phyloP scores from a whole-genome alignment of 23 tunicate species.

The Trididemnum clinides region DNA sequence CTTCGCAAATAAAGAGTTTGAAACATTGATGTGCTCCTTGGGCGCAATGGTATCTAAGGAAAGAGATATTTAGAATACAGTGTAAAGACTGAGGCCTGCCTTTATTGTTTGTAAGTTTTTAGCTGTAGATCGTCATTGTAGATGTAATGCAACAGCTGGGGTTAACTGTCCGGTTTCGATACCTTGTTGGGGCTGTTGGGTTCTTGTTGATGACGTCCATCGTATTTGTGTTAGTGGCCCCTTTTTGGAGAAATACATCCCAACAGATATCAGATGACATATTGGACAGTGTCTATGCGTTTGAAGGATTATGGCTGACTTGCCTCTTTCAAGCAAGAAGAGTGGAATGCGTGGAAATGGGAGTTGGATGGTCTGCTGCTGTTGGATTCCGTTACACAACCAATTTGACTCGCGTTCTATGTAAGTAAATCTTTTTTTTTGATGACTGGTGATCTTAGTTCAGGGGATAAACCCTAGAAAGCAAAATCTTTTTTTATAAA shows the following conservation, averaged over 20 bases:
- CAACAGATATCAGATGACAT: constrained; percentile 2
- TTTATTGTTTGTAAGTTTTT: too few relatives aligned
- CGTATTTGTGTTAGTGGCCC: not conserved
- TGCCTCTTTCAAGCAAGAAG: constrained; percentile 42
- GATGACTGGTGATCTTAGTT: too few relatives aligned
- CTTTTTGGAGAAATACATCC: constrained; percentile 36
- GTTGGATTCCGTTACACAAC: not conserved
- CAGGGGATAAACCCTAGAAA: too few relatives aligned
- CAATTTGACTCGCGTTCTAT: not conserved
- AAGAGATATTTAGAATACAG: too few relatives aligned
- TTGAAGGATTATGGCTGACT: constrained; percentile 40
- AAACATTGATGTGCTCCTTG: too few relatives aligned
- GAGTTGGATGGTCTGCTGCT: constrained; percentile 27
- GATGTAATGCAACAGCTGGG: not conserved
- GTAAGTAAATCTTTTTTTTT: too few relatives aligned
- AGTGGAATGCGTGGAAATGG: constrained; percentile 48
- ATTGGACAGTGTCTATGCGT: not conserved
- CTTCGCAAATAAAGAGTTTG: too few relatives aligned
- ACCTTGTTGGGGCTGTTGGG: constrained; percentile 28
- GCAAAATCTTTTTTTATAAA: too few relatives aligned
- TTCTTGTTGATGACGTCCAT: not conserved
- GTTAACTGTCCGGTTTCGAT: not conserved
- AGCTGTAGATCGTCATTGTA: too few relatives aligned
- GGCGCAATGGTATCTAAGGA: too few relatives aligned
- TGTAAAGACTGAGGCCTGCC: too few relatives aligned